Evolutionary conservation across 2,113 vertebrate genomes (phyloP).

Genomic region (Notiomystis cincta): DNA sequence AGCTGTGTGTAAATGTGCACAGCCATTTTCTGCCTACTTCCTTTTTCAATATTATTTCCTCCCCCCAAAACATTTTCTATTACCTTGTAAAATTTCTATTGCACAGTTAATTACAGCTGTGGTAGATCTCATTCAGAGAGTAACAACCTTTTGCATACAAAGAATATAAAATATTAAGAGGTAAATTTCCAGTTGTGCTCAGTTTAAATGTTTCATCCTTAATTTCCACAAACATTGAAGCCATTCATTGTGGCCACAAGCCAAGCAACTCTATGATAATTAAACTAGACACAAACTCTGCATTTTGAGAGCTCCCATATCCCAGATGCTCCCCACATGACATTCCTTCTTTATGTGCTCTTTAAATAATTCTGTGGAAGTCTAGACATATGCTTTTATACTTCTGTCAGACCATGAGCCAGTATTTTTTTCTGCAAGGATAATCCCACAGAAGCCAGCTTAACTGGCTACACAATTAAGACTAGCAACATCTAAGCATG

Average conservation of each 20-base stretch:
- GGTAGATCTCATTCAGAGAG: background rate
- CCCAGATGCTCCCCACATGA: background rate
- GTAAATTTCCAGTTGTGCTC: background rate
- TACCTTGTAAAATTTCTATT: background rate
- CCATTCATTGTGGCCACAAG: background rate
- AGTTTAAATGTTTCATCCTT: background rate
- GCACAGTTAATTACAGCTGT: background rate
- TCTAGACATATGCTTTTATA: background rate
- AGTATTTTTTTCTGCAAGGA: background rate
- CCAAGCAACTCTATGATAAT: background rate
- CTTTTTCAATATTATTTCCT: background rate
- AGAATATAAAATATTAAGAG: background rate
- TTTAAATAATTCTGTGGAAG: background rate
- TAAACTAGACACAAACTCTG: background rate
- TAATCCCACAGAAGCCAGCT: background rate
- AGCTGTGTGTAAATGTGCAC: background rate
- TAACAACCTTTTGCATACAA: background rate
- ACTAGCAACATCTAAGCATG: background rate
- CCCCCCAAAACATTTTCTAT: accelerated
- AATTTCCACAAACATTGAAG: background rate
- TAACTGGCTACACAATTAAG: background rate
- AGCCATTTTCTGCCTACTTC: background rate
- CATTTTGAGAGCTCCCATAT: background rate
- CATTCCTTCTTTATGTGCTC: background rate
- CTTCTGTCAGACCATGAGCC: background rate